These are phyloP conservation scores for Hedya salicella DNA, from an alignment of 2,888 invertebrate species.

Conservation along the genomic window DNA sequence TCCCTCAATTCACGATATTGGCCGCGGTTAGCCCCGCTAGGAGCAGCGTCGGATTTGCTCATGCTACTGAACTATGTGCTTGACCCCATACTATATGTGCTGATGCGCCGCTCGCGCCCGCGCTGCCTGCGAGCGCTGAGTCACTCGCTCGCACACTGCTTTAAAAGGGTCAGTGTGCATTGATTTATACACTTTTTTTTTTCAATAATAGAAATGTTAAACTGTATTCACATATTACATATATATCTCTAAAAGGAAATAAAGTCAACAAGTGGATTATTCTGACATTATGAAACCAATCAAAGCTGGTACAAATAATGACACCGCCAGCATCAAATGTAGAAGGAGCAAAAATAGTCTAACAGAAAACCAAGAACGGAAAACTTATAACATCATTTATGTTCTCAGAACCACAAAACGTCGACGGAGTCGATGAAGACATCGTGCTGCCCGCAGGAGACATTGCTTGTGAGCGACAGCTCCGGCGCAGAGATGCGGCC, in stretches of 20 bases:
- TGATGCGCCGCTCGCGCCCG: constrained; percentile 83
- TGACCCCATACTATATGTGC: constrained; percentile 93
- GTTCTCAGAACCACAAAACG: constrained; percentile 70
- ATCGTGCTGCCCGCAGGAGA: constrained; percentile 77
- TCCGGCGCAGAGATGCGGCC: constrained; percentile 72
- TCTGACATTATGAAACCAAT: too few species aligned
- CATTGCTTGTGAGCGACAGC: constrained; percentile 70
- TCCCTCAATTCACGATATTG: constrained; percentile 67
- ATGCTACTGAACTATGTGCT: constrained; percentile 93
- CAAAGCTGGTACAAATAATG: too few species aligned
- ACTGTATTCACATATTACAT: too few species aligned
- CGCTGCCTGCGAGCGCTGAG: constrained; percentile 60
- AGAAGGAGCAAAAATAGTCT: too few species aligned
- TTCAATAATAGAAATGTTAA: too few species aligned
- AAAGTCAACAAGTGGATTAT: too few species aligned
- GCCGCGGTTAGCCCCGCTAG: constrained; percentile 66
- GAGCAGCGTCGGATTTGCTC: constrained; percentile 88
- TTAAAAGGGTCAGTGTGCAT: constrained; percentile 65
- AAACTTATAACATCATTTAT: constrained; percentile 8
- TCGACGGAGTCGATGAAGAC: constrained; percentile 78
- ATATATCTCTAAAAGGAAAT: too few species aligned
- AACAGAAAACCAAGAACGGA: neutral
- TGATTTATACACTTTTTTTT: constrained; percentile 42
- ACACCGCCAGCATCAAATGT: too few species aligned
- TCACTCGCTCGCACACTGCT: constrained; percentile 69